These are phyloP conservation scores for Eudemis profundana DNA, from an alignment of 2,888 invertebrate genomes.

Conservation along the genomic window DNA sequence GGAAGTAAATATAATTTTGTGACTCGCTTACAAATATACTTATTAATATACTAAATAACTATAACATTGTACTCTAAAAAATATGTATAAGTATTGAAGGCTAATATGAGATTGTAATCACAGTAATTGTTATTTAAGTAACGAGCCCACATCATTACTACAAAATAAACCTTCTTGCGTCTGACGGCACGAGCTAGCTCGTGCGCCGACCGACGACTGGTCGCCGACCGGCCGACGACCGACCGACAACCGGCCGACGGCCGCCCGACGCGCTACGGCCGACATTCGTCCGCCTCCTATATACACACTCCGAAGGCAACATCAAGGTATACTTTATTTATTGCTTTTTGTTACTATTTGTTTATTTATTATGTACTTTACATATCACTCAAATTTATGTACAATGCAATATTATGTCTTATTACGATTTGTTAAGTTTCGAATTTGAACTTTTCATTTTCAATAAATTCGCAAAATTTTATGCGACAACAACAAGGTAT, in stretches of 20 bases:
- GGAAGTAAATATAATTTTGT: constrained; percentile 84
- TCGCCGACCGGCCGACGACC: constrained; percentile 37
- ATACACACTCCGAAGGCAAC: constrained; percentile 82
- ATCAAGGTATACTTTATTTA: constrained; percentile 85
- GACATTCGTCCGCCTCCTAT: constrained; percentile 69
- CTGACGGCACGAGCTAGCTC: constrained; percentile 52
- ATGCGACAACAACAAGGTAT: constrained; percentile 57
- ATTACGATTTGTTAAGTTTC: constrained; percentile 56
- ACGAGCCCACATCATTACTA: constrained; percentile 82
- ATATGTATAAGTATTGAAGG: constrained; percentile 86
- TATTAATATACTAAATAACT: constrained; percentile 82
- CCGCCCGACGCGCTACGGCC: constrained; percentile 59
- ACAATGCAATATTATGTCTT: constrained; percentile 64
- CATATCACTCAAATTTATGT: constrained; percentile 81
- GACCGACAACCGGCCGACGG: constrained; percentile 1
- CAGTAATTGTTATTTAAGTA: constrained; percentile 84
- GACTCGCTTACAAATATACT: constrained; percentile 81
- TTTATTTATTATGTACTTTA: constrained; percentile 77
- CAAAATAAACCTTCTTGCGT: constrained; percentile 74
- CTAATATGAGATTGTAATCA: constrained; percentile 85
- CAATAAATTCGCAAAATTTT: constrained; percentile 56
- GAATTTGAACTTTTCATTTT: constrained; percentile 68
- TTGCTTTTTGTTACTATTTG: constrained; percentile 82
- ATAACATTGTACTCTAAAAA: constrained; percentile 86
- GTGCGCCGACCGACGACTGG: constrained; percentile 54